These are phyloP conservation scores for Calliopum simillimum DNA, from an alignment of 2,888 invertebrate species.

Conservation along the genomic window DNA sequence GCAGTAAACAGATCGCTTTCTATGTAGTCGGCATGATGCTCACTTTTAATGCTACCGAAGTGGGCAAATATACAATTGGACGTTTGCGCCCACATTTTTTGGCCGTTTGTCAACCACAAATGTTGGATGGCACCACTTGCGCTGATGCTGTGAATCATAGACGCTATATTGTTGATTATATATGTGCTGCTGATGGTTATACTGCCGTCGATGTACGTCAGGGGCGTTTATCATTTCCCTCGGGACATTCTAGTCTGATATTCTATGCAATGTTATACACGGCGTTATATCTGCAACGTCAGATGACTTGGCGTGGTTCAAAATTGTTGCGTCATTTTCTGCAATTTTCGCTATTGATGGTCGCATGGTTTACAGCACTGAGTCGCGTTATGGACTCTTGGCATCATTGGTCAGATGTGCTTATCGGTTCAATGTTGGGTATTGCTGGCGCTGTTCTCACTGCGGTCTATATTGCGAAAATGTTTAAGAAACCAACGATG, in stretches of 20 bases:
- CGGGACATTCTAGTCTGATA: constrained; percentile 90
- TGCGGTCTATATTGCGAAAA: constrained; percentile 50
- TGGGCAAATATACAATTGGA: constrained; percentile 60
- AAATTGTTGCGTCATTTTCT: constrained; percentile 83
- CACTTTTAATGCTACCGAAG: constrained; percentile 58
- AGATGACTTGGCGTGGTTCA: constrained; percentile 83
- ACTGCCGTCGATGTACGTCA: constrained; percentile 74
- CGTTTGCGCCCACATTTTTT: constrained; percentile 58
- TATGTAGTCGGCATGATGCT: constrained; percentile 55
- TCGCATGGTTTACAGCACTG: constrained; percentile 61
- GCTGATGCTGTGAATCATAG: constrained; percentile 70
- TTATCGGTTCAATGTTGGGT: constrained; percentile 54
- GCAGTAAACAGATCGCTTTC: constrained; percentile 48
- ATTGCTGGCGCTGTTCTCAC: constrained; percentile 54
- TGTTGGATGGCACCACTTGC: constrained; percentile 71
- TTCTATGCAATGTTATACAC: constrained; percentile 86
- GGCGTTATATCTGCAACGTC: constrained; percentile 85
- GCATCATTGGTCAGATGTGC: constrained; percentile 63
- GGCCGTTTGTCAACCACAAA: constrained; percentile 81
- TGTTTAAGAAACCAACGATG: constrained; percentile 12
- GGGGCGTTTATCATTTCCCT: constrained; percentile 88
- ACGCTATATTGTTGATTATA: constrained; percentile 80
- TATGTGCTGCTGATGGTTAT: constrained; percentile 71
- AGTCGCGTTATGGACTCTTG: constrained; percentile 60
- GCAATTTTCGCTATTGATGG: constrained; percentile 70